phyloP scores from a whole-genome alignment of 2,113 vertebrate genomes.

The Circaetus cinerascens region DNA sequence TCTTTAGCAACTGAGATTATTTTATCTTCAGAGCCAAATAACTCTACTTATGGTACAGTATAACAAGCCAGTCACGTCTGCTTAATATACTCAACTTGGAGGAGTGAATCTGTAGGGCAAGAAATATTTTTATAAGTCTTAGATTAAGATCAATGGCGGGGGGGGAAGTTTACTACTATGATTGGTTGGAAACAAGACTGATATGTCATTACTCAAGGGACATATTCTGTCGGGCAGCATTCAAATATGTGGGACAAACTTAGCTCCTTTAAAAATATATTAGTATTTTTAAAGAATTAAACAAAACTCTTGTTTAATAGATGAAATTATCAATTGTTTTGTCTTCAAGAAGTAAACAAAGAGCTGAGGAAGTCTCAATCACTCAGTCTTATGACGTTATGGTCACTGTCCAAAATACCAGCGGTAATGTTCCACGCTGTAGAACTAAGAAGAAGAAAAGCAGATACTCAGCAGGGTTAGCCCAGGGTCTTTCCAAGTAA shows the following conservation, averaged over 20 bases:
- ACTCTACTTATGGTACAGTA: background rate
- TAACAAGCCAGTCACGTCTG: background rate
- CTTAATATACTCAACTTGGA: background rate
- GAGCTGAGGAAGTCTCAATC: background rate
- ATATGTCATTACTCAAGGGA: background rate
- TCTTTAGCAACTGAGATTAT: background rate
- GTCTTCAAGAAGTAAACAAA: slow-evolving; percentile 55
- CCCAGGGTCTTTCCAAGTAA: slow-evolving; percentile 42
- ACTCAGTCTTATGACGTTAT: slow-evolving; percentile 35
- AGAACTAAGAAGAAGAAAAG: slow-evolving; percentile 53
- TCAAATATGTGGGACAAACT: background rate
- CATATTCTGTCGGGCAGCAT: rapidly evolving
- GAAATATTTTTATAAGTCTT: background rate
- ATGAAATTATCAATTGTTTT: slow-evolving; percentile 4
- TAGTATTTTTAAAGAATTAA: background rate
- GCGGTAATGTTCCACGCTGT: background rate
- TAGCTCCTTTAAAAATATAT: background rate
- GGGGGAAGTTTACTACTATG: background rate
- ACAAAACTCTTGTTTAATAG: background rate
- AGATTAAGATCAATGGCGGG: background rate
- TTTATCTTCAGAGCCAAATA: background rate
- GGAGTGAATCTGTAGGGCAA: background rate
- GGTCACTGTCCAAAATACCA: slow-evolving; percentile 62
- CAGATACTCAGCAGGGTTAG: slow-evolving; percentile 60
- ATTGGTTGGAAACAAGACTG: background rate